A percentile compares a stretch with the other conserved stretches of the same genome.
Evolutionary conservation across 2,888 invertebrate species (phyloP).

Genomic region (Thumatha senex): DNA sequence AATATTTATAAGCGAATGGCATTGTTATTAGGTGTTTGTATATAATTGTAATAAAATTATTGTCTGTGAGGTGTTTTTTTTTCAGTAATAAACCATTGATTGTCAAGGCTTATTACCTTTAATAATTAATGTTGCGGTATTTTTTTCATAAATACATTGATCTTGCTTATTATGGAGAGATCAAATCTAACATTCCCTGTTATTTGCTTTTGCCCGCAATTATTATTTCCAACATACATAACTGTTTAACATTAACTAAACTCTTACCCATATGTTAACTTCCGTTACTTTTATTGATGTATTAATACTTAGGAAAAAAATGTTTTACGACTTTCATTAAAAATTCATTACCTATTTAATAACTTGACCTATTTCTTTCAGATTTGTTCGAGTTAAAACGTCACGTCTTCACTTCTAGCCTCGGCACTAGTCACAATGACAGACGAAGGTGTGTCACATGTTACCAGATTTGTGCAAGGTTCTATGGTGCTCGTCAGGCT

Average conservation of each 20-base stretch:
- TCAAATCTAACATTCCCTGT: too few species aligned
- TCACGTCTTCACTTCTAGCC: conserved; percentile 26
- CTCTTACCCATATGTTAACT: too few species aligned
- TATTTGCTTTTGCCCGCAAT: too few species aligned
- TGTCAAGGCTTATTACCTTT: too few species aligned
- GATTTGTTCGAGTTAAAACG: not conserved
- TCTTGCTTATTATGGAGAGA: not conserved
- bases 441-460: conserved; percentile 37
- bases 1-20: not conserved
- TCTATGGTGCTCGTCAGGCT: conserved; percentile 31
- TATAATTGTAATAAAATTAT: not conserved
- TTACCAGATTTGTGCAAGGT: conserved; percentile 30
- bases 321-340: too few species aligned
- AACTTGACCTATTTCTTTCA: not conserved
- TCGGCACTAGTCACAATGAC: conserved; percentile 18
- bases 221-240: too few species aligned
- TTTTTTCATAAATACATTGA: not conserved
- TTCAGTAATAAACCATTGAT: not conserved
- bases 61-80: not conserved
- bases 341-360: not conserved
- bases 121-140: not conserved
- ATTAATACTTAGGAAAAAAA: not conserved
- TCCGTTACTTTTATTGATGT: not conserved
- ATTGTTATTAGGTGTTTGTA: not conserved
- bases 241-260: too few species aligned